Base-by-base conservation (phyloP, 2,888 invertebrate genomes). In the Lepidonotus clava region DNA sequence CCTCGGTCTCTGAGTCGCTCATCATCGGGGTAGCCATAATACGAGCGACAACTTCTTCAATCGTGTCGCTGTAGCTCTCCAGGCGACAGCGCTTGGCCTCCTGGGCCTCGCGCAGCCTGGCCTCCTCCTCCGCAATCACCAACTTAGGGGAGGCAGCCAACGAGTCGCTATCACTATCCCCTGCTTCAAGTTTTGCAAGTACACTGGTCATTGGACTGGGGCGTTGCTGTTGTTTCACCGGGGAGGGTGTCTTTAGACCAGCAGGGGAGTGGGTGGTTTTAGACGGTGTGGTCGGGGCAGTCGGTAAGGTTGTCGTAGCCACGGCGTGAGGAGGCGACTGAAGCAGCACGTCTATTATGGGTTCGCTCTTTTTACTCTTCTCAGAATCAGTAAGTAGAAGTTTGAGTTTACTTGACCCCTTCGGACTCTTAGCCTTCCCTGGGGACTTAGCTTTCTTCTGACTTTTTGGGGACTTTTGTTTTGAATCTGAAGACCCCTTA, bases 61-160 rank as follows among this genome's bases (percentile, higher is more conserved):
- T 87, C 18, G 83, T 83, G 41, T 80, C 53, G 53, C 56, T 83
- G 66, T 87, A 87, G 40, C 66, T 56, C 36, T 85, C 87, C 38
- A 87, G 51, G 18, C 87, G 86, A 8, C 38, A 32, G 5, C 77
- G 66, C 40, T 83, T 87, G 21, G 46, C 86, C 80, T 86, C 83
- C 28, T 40, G 36, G 0, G 71, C 53, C 34, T 86, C 83, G 32
- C 86, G 34, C 61, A 80, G 77, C 24, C 76, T 1, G 14, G 77
- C 86, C 28, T 38, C 77, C 80, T 86, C 86, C 56, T 80, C 86
- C 28, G 71, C 86, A 28, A 86, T 86, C 24, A 77, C 56, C 56
- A 86, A 56, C 38, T 86, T 86, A 18, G 86, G 80, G 8, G 53
- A 80, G 4, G 46, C 46, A 4, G 80, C 28, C 28, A 34, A 14